Evolutionary conservation across 2,888 invertebrate species (phyloP), one percentile per base, ranked within the genome.

Genomic region (Ceramica pisi): DNA sequence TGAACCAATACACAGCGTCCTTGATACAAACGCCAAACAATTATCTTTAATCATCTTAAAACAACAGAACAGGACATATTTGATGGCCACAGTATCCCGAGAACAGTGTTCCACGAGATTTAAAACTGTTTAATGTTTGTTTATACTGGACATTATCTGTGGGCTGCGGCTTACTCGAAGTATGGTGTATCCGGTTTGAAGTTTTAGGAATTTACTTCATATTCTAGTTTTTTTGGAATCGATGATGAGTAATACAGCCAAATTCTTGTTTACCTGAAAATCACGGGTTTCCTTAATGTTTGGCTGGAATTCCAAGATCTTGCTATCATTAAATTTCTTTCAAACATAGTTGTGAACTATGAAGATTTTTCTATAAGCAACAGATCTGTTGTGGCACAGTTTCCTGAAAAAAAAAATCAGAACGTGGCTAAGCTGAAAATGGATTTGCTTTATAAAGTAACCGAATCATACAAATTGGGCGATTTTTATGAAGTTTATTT

Each of bases 21-120:
- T 72, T 65, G 61, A 81, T 53, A 67, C 46, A 73, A 60, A 60
- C 44, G 19, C 21, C 9, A 7, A 55, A 78, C 86, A 76, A 89
- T 90, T 87, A 90, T 84, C 90, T 88, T 90, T 84, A 79, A 90
- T 90, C 90, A 90, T 83, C 61, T 65, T 83, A 86, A 75, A 89
- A 86, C 84, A 89, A 88, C 89, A 90, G 62, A 55, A 60, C 82
- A 68, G 56, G 78, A 75, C 81, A 70, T 62, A 75, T 71, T 80
- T 85, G 75, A 78, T 80, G 78, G 31, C 16, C 21, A 51, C 64
- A 63, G 53, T 79, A 78, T 80, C 77, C 64, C 61, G 48, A 60
- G 76, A 86, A 83, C 85, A 81, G 86, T 78, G 44, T 65, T 65
- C 26, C 50, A 53, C 41, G 35, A 51, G 55, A 64, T 67, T 90